These are phyloP conservation scores for Leontocebus nigricollis DNA, from an alignment of 2,797 vertebrate species.

Conservation along the genomic window DNA sequence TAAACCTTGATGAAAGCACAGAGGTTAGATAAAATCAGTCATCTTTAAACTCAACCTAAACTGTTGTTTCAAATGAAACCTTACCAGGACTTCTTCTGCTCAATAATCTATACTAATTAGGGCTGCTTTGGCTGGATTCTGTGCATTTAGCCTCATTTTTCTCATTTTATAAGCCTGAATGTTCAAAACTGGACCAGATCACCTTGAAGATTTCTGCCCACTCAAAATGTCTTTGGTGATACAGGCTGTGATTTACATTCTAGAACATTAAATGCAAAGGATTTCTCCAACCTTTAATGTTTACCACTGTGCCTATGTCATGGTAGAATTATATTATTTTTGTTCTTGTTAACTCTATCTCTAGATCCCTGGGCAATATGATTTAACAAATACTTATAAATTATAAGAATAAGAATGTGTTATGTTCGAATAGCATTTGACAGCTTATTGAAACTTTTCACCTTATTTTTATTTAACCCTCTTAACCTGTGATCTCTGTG, in stretches of 20 bases:
- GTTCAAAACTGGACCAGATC: neutral
- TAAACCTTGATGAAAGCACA: neutral
- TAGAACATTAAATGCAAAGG: neutral
- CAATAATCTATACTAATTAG: neutral
- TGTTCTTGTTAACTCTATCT: conserved; percentile 45
- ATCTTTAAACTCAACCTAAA: neutral
- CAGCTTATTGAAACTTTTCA: conserved; percentile 3
- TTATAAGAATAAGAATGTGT: conserved; percentile 49
- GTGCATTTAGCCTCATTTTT: neutral
- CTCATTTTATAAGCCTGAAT: neutral
- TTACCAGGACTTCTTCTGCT: neutral
- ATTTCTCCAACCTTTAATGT: neutral
- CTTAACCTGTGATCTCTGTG: neutral
- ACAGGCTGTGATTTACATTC: neutral
- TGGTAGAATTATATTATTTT: neutral
- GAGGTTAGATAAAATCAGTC: neutral
- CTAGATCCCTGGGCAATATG: conserved; percentile 34
- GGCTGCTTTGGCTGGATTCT: neutral
- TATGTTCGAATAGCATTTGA: conserved; percentile 24
- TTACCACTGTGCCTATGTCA: neutral
- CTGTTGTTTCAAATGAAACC: neutral
- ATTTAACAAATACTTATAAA: conserved; percentile 55
- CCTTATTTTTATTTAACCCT: conserved; percentile 33
- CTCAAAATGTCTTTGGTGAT: neutral
- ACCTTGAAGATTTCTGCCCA: neutral